Evolutionary conservation across 2,797 vertebrate species (phyloP).

Genomic region (Enteromius afrohamiltoni): DNA sequence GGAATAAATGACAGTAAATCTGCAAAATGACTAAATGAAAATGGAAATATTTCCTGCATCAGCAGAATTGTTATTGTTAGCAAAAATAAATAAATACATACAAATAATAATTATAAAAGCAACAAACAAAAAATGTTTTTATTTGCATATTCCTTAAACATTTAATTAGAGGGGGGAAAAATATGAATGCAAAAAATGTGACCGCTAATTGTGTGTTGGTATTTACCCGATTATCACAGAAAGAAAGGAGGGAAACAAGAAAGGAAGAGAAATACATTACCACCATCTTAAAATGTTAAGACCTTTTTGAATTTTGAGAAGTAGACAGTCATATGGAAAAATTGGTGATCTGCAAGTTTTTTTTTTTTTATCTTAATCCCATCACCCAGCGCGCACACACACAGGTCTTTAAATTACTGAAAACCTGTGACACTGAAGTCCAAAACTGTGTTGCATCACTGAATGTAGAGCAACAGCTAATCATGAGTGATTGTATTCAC

Average conservation of each 20-base stretch:
- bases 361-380: not conserved
- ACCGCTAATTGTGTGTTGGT: not conserved
- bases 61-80: not conserved
- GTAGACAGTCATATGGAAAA: not conserved
- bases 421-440: constrained; percentile 13
- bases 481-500: not conserved
- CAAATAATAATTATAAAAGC: no score
- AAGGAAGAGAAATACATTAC: no score
- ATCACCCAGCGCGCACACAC: not conserved
- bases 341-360: not conserved
- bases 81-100: not conserved
- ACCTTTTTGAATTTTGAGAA: constrained; percentile 4
- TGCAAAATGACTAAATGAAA: no score
- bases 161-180: no score
- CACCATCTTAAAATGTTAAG: not conserved
- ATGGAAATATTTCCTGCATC: not conserved
- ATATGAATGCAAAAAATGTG: no score
- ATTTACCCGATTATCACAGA: not conserved
- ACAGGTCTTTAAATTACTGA: not conserved
- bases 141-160: no score
- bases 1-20: not conserved
- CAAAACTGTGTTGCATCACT: constrained; percentile 41
- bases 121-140: no score
- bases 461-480: constrained; percentile 1
- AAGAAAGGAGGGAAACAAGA: not conserved